Evolutionary conservation across 2,888 invertebrate species (phyloP).

Genomic region (Pollenia griseotomentosa): DNA sequence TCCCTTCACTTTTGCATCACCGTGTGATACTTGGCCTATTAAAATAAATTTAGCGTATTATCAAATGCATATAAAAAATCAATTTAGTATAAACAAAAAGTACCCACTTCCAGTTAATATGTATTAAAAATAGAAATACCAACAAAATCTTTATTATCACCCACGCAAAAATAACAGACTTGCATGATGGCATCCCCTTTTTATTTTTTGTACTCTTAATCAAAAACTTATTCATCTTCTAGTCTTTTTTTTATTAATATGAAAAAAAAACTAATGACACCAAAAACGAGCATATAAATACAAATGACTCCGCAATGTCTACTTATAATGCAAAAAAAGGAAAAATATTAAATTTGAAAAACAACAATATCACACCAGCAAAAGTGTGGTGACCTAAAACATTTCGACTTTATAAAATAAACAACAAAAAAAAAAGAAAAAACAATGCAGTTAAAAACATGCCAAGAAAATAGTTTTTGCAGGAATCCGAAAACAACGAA

Average conservation of each 20-base stretch:
- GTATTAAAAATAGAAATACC: slow-evolving; percentile 38
- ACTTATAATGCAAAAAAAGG: slow-evolving; percentile 33
- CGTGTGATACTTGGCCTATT: not conserved
- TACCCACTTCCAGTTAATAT: slow-evolving; percentile 39
- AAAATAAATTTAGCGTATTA: not conserved
- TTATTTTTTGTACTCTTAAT: not conserved
- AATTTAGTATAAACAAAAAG: not conserved
- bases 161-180: slow-evolving; percentile 10
- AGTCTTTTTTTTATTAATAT: not conserved
- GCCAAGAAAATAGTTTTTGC: slow-evolving; percentile 20
- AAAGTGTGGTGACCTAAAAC: slow-evolving; percentile 71
- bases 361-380: slow-evolving; percentile 28
- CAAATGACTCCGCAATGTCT: slow-evolving; percentile 68
- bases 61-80: not conserved
- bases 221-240: not conserved
- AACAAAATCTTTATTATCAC: not conserved
- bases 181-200: not conserved
- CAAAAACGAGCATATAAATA: slow-evolving; percentile 13
- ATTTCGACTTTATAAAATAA: slow-evolving; percentile 41
- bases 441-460: slow-evolving; percentile 43
- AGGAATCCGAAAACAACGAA: slow-evolving; percentile 14
- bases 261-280: slow-evolving; percentile 19
- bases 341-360: not conserved
- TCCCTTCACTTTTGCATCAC: not conserved
- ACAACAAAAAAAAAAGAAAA: not conserved